These are phyloP conservation scores for Lynx canadensis DNA, from an alignment of 2,113 vertebrate species.

Conservation along the genomic window DNA sequence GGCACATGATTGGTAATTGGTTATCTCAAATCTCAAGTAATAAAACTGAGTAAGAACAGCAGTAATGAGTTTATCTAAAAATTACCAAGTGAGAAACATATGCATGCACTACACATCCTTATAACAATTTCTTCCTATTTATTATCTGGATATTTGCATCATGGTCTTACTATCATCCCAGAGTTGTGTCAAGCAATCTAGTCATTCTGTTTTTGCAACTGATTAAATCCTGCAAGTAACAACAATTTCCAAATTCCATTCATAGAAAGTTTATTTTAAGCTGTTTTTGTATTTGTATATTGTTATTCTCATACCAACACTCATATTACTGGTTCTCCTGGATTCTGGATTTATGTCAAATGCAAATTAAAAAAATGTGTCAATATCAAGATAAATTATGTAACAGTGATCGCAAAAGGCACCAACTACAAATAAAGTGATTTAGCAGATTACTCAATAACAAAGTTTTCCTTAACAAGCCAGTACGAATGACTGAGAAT, in stretches of 20 bases:
- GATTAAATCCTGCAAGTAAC: neutral
- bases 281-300: neutral
- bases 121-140: constrained; percentile 38
- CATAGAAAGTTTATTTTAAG: neutral
- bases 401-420: neutral
- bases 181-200: neutral
- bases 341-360: neutral
- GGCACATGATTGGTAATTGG: constrained; percentile 2
- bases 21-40: constrained; percentile 46
- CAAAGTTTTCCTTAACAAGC: neutral
- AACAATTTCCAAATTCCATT: neutral
- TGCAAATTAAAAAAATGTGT: neutral
- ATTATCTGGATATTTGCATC: constrained; percentile 49
- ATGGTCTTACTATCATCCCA: neutral
- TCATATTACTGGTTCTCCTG: neutral
- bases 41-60: constrained; percentile 13
- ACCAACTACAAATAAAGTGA: neutral
- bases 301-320: neutral
- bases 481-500: neutral
- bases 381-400: constrained; percentile 16
- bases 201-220: constrained; percentile 38
- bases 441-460: neutral
- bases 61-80: constrained; percentile 54
- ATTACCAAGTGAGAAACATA: constrained; percentile 38
- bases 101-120: neutral